These are phyloP conservation scores for Barnardius zonarius DNA, from an alignment of 2,113 vertebrate genomes.

Conservation along the genomic window DNA sequence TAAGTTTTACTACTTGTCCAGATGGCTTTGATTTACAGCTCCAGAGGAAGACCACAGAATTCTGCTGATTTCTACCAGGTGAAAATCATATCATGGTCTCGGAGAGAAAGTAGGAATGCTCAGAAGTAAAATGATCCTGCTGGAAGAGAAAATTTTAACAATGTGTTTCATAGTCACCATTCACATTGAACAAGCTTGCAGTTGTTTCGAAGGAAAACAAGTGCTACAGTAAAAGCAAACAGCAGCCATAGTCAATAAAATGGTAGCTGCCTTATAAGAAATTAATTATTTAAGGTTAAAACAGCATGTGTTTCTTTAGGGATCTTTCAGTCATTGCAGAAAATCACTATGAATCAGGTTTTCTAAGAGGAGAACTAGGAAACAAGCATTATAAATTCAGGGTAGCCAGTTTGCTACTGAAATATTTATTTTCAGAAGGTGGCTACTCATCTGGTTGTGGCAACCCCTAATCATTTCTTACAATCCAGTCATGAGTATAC, in stretches of 20 bases:
- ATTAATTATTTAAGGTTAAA: not conserved
- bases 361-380: not conserved
- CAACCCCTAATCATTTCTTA: not conserved
- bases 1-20: not conserved
- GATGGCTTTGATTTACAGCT: not conserved
- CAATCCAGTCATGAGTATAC: not conserved
- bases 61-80: not conserved
- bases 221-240: not conserved
- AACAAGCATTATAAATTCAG: not conserved
- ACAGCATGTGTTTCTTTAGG: not conserved
- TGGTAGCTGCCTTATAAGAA: not conserved
- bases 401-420: not conserved
- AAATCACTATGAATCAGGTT: not conserved
- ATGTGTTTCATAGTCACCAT: not conserved
- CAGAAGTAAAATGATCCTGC: not conserved
- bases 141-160: not conserved
- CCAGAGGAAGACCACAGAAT: not conserved
- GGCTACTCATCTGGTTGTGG: not conserved
- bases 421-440: not conserved
- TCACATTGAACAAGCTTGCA: not conserved
- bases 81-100: not conserved
- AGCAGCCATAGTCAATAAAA: not conserved
- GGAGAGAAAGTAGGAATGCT: not conserved
- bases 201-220: not conserved
- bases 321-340: not conserved